Conservation (phyloP, 2,113 vertebrate species). For the Hemiscyllium ocellatum region DNA sequence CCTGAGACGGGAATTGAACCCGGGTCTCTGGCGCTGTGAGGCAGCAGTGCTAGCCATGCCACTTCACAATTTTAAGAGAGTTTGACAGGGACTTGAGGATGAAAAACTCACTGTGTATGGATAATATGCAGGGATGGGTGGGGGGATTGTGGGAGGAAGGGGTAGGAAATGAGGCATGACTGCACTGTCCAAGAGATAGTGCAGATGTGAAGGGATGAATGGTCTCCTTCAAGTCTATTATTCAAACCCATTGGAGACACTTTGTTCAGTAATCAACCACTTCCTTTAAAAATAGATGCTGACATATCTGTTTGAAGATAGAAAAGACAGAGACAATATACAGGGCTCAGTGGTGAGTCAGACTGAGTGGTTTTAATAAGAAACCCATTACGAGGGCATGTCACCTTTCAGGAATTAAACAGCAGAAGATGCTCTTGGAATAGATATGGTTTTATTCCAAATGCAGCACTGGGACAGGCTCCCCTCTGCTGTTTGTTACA, state of each 20-base stretch:
- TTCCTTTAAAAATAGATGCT: background rate
- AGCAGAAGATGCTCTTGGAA: background rate
- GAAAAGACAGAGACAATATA: background rate
- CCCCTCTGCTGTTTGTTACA: too few relatives aligned
- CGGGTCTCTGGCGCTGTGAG: too few relatives aligned
- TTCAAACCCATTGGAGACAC: background rate
- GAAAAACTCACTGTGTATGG: background rate
- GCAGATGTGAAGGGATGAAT: too few relatives aligned
- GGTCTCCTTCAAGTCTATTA: background rate
- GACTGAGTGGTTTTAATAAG: background rate
- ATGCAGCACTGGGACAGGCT: background rate
- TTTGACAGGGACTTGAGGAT: background rate
- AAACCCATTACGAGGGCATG: background rate
- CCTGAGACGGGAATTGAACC: too few relatives aligned
- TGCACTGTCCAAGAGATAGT: background rate
- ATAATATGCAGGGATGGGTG: background rate
- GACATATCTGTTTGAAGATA: background rate
- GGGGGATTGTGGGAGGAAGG: background rate
- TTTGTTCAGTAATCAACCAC: background rate
- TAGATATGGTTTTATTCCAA: background rate
- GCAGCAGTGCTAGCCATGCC: too few relatives aligned
- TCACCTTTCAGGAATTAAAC: background rate
- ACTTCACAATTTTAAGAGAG: background rate
- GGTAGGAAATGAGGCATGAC: background rate
- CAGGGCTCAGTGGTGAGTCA: background rate